Evolutionary conservation across 1,140 invertebrate species (phyloP).

Genomic region (Macrosteles quadrilineatus): DNA sequence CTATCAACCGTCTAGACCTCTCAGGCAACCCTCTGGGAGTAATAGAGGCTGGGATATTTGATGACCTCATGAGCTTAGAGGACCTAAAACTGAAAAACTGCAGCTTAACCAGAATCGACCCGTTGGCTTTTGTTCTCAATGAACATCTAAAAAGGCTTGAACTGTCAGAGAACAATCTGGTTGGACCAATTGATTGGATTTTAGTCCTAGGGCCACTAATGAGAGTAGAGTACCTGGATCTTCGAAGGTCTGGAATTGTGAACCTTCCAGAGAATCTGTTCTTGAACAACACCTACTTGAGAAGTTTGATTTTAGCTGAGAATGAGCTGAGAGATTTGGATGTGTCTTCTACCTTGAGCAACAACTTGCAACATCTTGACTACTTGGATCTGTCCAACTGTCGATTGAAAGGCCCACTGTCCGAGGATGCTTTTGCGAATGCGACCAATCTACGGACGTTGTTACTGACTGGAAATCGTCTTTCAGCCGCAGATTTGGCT

Average conservation of each 20-base stretch:
- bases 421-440: conserved; percentile 68
- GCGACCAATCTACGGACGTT: conserved; percentile 65
- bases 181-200: conserved; percentile 58
- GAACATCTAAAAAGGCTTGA: conserved; percentile 65
- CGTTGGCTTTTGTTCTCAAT: conserved; percentile 58
- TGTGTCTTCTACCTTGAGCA: conserved; percentile 63
- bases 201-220: conserved; percentile 58
- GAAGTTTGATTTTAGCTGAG: conserved; percentile 63
- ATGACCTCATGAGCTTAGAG: conserved; percentile 63
- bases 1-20: conserved; percentile 65
- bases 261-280: conserved; percentile 66
- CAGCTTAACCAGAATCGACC: conserved; percentile 59
- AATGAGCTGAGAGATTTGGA: conserved; percentile 66
- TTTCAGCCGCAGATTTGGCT: conserved; percentile 65
- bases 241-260: conserved; percentile 61
- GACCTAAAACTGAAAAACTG: conserved; percentile 66
- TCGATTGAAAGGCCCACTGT: conserved; percentile 63
- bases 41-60: conserved; percentile 60
- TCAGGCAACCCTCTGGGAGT: conserved; percentile 65
- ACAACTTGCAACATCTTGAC: conserved; percentile 65
- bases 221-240: conserved; percentile 64
- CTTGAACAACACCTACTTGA: conserved; percentile 63
- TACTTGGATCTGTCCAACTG: conserved; percentile 70
- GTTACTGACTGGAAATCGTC: conserved; percentile 65
- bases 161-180: conserved; percentile 61